Evolutionary conservation across 2,797 vertebrate genomes (phyloP).

Genomic region (Varecia variegata): DNA sequence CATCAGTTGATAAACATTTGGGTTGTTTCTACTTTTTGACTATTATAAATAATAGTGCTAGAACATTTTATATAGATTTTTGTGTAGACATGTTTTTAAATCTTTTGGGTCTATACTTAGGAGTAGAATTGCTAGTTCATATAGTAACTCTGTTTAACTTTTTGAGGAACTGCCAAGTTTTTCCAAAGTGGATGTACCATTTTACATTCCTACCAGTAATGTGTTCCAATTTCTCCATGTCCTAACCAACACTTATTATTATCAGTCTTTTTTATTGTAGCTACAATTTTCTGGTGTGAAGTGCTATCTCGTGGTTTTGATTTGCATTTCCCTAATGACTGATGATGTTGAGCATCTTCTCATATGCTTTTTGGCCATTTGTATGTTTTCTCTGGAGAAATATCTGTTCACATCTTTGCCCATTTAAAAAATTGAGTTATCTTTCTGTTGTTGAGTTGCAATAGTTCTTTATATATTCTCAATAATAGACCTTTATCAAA

Average conservation of each 20-base stretch:
- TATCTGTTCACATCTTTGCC: background rate
- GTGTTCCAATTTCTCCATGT: background rate
- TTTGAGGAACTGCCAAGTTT: background rate
- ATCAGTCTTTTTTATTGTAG: background rate
- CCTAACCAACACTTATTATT: background rate
- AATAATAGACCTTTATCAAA: background rate
- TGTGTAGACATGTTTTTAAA: background rate
- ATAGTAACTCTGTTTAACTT: background rate
- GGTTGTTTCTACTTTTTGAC: background rate
- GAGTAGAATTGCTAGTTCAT: background rate
- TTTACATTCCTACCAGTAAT: background rate
- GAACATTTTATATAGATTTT: background rate
- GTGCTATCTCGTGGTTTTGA: conserved; percentile 5
- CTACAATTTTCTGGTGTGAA: background rate
- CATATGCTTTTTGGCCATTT: background rate
- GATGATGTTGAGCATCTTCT: background rate
- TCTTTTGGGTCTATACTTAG: background rate
- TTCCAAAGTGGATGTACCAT: background rate
- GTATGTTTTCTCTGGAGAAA: background rate
- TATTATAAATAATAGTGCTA: background rate
- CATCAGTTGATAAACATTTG: background rate
- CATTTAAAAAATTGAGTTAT: background rate
- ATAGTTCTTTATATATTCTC: background rate
- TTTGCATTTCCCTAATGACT: background rate
- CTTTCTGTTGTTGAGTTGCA: conserved; percentile 8